Conservation (phyloP, 64 coral and sea anemone genomes). For the Pocillopora damicornis region DNA sequence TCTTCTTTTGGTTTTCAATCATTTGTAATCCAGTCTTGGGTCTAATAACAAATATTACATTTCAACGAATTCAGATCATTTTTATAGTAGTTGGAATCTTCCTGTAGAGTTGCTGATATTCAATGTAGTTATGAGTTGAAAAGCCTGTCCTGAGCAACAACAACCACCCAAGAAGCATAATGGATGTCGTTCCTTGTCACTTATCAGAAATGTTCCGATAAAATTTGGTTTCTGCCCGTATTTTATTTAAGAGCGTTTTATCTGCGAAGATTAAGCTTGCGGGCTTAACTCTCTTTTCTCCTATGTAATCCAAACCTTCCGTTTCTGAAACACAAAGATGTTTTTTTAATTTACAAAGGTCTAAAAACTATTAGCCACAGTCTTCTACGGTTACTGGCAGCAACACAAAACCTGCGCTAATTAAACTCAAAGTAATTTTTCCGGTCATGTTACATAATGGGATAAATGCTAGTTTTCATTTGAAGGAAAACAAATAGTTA, state of each 20-base stretch:
- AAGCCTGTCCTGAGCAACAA: neutral
- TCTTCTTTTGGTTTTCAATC: neutral
- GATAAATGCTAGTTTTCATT: constrained; percentile 15
- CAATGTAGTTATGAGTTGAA: neutral
- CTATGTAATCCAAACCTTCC: neutral
- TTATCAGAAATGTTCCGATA: neutral
- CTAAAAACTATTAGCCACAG: neutral
- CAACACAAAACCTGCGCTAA: neutral
- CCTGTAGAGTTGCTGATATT: constrained; percentile 8
- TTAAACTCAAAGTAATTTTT: constrained; percentile 28
- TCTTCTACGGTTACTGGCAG: neutral
- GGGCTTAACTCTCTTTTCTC: neutral
- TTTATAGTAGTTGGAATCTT: neutral
- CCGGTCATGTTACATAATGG: constrained; percentile 24
- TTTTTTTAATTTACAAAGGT: constrained; percentile 11
- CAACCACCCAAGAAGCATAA: neutral
- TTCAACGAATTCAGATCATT: neutral
- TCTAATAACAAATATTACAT: neutral
- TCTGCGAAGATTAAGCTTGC: neutral
- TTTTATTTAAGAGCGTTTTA: neutral
- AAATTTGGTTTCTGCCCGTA: neutral
- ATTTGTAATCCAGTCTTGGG: neutral
- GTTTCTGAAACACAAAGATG: neutral
- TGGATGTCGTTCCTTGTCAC: neutral
- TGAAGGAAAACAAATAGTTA: constrained; percentile 17